Evolutionary conservation across 2,113 vertebrate species (phyloP).

Genomic region (Muntiacus muntjak): DNA sequence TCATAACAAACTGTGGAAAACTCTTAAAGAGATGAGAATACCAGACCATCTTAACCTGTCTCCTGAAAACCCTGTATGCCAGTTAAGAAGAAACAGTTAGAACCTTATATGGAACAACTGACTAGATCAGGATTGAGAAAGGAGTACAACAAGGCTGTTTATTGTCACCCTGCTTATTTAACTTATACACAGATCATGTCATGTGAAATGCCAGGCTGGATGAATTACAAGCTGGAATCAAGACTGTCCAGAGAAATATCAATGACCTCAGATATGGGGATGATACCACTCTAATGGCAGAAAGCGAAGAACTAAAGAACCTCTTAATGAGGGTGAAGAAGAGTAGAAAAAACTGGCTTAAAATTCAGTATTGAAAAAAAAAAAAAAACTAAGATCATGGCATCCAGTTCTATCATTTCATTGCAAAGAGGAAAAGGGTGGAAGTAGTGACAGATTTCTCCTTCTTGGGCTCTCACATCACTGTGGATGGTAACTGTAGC

Average conservation of each 20-base stretch:
- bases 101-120: neutral
- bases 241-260: neutral
- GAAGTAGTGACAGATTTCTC: neutral
- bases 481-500: neutral
- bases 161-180: neutral
- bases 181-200: neutral
- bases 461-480: neutral
- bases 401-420: neutral
- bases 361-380: neutral
- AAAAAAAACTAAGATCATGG: neutral
- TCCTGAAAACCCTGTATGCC: neutral
- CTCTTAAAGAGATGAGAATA: neutral
- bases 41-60: neutral
- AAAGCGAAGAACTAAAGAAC: rapidly evolving
- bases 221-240: neutral
- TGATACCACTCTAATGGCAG: neutral
- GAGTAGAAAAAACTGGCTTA: neutral
- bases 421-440: neutral
- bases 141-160: neutral
- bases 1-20: neutral
- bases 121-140: neutral
- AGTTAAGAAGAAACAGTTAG: neutral
- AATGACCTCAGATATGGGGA: neutral
- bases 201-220: neutral
- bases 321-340: neutral